phyloP scores from a whole-genome alignment of 2,113 vertebrate species.

The Malurus melanocephalus region DNA sequence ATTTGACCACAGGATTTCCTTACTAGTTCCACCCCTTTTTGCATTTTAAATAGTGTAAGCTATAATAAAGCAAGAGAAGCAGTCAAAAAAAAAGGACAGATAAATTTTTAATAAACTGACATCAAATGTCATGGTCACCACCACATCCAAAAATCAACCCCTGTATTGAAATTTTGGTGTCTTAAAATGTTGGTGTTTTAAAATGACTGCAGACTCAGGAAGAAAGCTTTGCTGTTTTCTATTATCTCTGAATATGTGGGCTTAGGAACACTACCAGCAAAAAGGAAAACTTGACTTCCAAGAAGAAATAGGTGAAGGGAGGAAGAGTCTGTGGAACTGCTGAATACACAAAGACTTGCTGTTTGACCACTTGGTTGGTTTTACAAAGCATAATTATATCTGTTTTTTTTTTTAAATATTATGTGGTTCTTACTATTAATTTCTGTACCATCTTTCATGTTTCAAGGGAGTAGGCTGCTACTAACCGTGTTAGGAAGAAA shows the following conservation, averaged over 20 bases:
- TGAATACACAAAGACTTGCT: constrained; percentile 7
- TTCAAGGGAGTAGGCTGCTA: constrained; percentile 22
- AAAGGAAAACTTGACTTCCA: background rate
- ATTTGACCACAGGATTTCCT: constrained; percentile 34
- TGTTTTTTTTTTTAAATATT: constrained; percentile 4
- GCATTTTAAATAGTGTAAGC: background rate
- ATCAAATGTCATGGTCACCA: background rate
- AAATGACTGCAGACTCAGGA: background rate
- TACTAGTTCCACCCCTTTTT: constrained; percentile 10
- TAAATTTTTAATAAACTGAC: background rate
- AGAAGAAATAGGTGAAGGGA: background rate
- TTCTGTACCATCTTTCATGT: constrained; percentile 17
- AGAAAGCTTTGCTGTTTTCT: background rate
- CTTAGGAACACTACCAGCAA: background rate
- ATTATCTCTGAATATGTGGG: background rate
- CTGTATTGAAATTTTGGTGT: background rate
- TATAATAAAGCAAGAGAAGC: background rate
- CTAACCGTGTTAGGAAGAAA: constrained; percentile 10
- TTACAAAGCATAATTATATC: constrained; percentile 35
- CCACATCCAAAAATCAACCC: background rate
- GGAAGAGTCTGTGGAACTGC: background rate
- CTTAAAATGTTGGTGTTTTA: background rate
- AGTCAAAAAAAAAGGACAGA: background rate
- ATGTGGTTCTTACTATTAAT: constrained; percentile 5
- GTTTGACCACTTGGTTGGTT: background rate